Evolutionary conservation across 64 coral and sea anemone species (phyloP), one percentile per base, ranked within the genome.

Genomic region (Orbicella faveolata): DNA sequence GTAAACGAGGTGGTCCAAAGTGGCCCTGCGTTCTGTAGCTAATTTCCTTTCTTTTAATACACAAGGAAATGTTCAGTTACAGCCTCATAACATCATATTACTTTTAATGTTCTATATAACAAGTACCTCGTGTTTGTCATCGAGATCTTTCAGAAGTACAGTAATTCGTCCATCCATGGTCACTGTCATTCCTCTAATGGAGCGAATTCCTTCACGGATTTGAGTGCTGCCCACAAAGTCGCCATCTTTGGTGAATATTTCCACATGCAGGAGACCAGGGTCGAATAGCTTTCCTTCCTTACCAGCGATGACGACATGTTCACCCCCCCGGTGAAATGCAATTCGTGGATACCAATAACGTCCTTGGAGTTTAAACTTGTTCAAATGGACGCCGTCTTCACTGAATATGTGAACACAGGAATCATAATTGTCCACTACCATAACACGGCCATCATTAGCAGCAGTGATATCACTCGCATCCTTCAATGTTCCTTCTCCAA

Each of bases 231-330:
- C 51, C 36, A 83, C 89, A 61, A 59, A 61, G 18, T 91, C 39
- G 0, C 89, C 80, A 65, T 51, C 54, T 63, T 76, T n/a, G 34
- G 72, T 75, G 34, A 41, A 85, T 57, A 84, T 59, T 6, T 39
- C 18, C 18, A 91, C 67, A 63, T 44, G 51, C 9, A 73, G 66
- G 67, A 48, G 52, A 52, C 39, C 2, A 30, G 30, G 30, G 30
- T 0, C 30, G 30, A 30, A 0, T 48, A 13, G 76, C 20, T 15
- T 10, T 75, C 6, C 2, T 15, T 77, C 37, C 3, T 4, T 0
- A 25, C 79, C 68, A 61, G 80, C 89, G 6, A 91, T 35, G 72
- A 85, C 39, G 16, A 91, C 21, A 35, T 84, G 67, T 84, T 84
- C 44, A 73, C 59, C 63, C 41, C 14, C 52, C 9, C 17, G 89